phyloP scores from a whole-genome alignment of 2,888 invertebrate species.

The Serripes groenlandicus region DNA sequence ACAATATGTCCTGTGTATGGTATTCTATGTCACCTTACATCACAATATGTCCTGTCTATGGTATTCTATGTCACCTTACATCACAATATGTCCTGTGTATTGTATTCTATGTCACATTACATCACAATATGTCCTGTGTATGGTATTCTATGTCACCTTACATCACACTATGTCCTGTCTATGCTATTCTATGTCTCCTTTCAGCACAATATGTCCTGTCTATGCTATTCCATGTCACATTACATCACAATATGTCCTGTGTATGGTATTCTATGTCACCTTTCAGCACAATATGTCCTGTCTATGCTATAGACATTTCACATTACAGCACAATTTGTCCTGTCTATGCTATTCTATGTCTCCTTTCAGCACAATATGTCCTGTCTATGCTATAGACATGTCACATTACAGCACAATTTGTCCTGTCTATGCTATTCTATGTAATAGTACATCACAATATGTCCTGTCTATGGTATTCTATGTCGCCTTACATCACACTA shows the following conservation, averaged over 20 bases:
- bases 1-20: slow-evolving; percentile 98
- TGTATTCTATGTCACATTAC: slow-evolving; percentile 61
- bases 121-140: slow-evolving; percentile 97
- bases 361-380: slow-evolving; percentile 94
- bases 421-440: slow-evolving; percentile 93
- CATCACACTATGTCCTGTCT: slow-evolving; percentile 97
- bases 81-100: slow-evolving; percentile 97
- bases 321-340: slow-evolving; percentile 94
- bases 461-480: slow-evolving; percentile 92
- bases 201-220: slow-evolving; percentile 96
- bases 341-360: slow-evolving; percentile 91
- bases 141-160: slow-evolving; percentile 87
- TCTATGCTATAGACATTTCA: slow-evolving; percentile 90
- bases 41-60: slow-evolving; percentile 98
- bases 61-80: slow-evolving; percentile 84
- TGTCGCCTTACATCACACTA: slow-evolving; percentile 91
- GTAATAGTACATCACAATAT: slow-evolving; percentile 92
- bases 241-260: slow-evolving; percentile 96
- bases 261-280: slow-evolving; percentile 88
- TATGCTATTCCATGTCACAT: slow-evolving; percentile 89
- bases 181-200: slow-evolving; percentile 88
- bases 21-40: slow-evolving; percentile 85
- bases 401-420: slow-evolving; percentile 92
- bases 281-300: slow-evolving; percentile 96
- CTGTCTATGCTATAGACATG: slow-evolving; percentile 91